Evolutionary conservation across 2,797 vertebrate species (phyloP).

Genomic region (Psittacula derbiana): DNA sequence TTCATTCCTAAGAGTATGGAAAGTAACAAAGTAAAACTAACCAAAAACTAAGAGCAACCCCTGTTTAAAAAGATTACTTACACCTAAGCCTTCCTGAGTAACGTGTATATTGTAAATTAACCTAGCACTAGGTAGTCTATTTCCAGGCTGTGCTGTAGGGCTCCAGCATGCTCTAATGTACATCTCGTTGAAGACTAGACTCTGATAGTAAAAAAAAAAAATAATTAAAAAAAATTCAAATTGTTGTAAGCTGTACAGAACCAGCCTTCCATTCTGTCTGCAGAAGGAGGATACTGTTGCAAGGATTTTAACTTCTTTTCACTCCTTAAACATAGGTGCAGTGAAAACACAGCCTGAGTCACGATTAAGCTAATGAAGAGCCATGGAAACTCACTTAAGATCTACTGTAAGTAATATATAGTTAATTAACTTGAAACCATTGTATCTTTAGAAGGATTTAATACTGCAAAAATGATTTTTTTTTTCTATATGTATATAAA

Average conservation of each 20-base stretch:
- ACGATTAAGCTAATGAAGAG: slow-evolving; percentile 11
- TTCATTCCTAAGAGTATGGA: background rate
- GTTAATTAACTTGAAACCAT: background rate
- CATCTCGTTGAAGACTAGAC: background rate
- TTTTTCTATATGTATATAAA: background rate
- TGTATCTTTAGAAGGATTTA: background rate
- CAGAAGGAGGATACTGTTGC: background rate
- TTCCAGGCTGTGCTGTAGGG: background rate
- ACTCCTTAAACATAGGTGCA: background rate
- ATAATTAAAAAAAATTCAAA: background rate
- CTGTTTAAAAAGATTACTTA: background rate
- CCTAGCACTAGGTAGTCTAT: background rate
- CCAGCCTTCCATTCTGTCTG: background rate
- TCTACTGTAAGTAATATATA: background rate
- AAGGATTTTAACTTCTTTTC: slow-evolving; percentile 6
- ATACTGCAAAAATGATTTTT: background rate
- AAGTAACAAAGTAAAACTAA: background rate
- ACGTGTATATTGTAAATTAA: background rate
- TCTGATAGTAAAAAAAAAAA: background rate
- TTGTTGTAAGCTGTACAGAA: background rate
- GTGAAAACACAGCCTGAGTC: slow-evolving; percentile 3
- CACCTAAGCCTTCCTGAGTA: background rate
- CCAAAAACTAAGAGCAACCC: background rate
- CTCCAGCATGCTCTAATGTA: background rate
- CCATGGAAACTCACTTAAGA: slow-evolving; percentile 8